phyloP scores from a whole-genome alignment of 2,797 vertebrate species.

The Taenioides sp. region DNA sequence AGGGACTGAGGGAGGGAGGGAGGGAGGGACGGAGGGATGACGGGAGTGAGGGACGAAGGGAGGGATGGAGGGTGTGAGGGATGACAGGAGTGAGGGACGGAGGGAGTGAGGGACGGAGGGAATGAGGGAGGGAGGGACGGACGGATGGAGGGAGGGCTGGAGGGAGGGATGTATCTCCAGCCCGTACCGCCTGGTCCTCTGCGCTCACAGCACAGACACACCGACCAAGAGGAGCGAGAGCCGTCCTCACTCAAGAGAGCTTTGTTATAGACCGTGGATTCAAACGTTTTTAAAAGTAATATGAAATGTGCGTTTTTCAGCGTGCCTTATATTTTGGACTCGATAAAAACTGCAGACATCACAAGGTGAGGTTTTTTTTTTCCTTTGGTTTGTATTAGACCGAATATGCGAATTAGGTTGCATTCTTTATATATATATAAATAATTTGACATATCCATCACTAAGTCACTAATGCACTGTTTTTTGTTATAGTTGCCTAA shows the following conservation, averaged over 20 bases:
- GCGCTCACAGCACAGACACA: background rate
- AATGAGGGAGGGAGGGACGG: too few relatives aligned
- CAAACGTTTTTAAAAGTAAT: background rate
- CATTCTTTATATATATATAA: background rate
- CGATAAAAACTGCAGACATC: constrained; percentile 19
- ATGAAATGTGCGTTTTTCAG: constrained; percentile 25
- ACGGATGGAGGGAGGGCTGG: background rate
- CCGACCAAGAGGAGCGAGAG: constrained; percentile 11
- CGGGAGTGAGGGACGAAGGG: too few relatives aligned
- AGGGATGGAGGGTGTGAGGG: too few relatives aligned
- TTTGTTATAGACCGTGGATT: too few relatives aligned
- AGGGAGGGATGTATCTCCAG: too few relatives aligned
- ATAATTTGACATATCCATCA: background rate
- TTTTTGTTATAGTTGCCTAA: constrained; percentile 29
- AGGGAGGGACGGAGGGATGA: too few relatives aligned
- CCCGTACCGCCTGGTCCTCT: too few relatives aligned
- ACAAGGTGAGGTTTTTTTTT: constrained; percentile 41
- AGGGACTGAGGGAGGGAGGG: too few relatives aligned
- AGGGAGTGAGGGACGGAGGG: too few relatives aligned
- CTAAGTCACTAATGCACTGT: background rate
- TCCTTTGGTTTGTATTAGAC: background rate
- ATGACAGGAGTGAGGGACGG: background rate
- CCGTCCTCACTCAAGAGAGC: constrained; percentile 38
- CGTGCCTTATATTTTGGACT: constrained; percentile 1
- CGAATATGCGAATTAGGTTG: background rate